Conservation (phyloP, 2,797 vertebrate genomes). For the Acanthopagrus latus region DNA sequence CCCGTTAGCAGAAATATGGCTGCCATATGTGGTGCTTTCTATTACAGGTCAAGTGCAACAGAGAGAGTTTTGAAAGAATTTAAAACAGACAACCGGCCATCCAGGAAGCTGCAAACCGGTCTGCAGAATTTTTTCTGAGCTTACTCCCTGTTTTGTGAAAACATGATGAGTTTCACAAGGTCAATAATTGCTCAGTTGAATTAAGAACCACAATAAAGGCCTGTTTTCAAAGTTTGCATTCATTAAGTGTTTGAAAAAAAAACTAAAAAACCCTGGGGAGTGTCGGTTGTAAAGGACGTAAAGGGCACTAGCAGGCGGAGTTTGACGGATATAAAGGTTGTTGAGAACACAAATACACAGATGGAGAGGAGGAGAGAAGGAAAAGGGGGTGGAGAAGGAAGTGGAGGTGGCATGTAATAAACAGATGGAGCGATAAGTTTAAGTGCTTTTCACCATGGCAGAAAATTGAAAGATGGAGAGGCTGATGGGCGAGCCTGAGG, state of each 20-base stretch:
- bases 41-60: slow-evolving; percentile 52
- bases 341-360: slow-evolving; percentile 60
- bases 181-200: slow-evolving; percentile 20
- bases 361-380: slow-evolving; percentile 64
- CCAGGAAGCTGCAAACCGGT: slow-evolving; percentile 35
- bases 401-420: slow-evolving; percentile 63
- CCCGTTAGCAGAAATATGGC: slow-evolving; percentile 56
- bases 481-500: slow-evolving; percentile 54
- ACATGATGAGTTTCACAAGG: background rate
- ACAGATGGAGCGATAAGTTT: slow-evolving; percentile 78
- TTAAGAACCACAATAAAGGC: slow-evolving; percentile 17
- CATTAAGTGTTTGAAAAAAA: background rate
- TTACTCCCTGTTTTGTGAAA: slow-evolving; percentile 13
- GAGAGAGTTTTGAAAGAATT: slow-evolving; percentile 54
- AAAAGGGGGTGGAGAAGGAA: slow-evolving; percentile 55
- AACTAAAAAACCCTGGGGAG: background rate
- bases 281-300: slow-evolving; percentile 37
- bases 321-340: slow-evolving; percentile 43
- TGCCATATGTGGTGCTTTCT: slow-evolving; percentile 52
- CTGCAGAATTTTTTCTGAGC: slow-evolving; percentile 36
- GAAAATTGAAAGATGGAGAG: slow-evolving; percentile 79
- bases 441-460: slow-evolving; percentile 72
- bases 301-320: slow-evolving; percentile 48
- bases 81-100: slow-evolving; percentile 35
- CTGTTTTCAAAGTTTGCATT: slow-evolving; percentile 27